phyloP scores from a whole-genome alignment of 2,797 vertebrate genomes.

The Acipenser oxyrinchus region DNA sequence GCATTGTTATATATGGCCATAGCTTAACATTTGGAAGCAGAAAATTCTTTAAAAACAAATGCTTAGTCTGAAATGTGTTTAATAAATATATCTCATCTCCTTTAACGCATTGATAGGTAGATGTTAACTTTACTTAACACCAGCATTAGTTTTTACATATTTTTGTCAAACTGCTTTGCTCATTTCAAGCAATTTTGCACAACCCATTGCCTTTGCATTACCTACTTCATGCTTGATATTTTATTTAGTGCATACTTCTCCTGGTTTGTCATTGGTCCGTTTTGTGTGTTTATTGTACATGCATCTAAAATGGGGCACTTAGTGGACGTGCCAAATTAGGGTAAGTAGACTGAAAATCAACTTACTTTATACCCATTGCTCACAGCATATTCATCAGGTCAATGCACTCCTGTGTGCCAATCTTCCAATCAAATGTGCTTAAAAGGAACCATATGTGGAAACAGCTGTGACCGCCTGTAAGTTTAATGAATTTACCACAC shows the following conservation, averaged over 20 bases:
- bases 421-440: conserved; percentile 20
- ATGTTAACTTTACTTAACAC: conserved; percentile 6
- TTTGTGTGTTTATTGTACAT: conserved; percentile 70
- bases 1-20: neutral
- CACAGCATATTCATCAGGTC: conserved; percentile 39
- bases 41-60: too few species aligned
- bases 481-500: conserved; percentile 47
- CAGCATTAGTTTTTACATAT: conserved; percentile 11
- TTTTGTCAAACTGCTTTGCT: conserved; percentile 14
- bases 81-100: too few species aligned
- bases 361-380: conserved; percentile 30
- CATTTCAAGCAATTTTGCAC: conserved; percentile 18
- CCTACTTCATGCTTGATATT: conserved; percentile 33
- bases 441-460: conserved; percentile 33
- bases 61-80: too few species aligned
- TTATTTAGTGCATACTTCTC: conserved; percentile 41
- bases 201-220: conserved; percentile 14
- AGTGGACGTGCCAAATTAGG: conserved; percentile 71
- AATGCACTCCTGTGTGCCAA: conserved; percentile 33
- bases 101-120: too few species aligned
- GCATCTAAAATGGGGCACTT: conserved; percentile 57
- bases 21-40: too few species aligned
- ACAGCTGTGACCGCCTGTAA: conserved; percentile 35
- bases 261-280: conserved; percentile 57
- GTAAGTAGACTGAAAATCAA: conserved; percentile 56